Evolutionary conservation across 2,113 vertebrate species (phyloP), one percentile per base, ranked within the genome.

Genomic region (Vulpes vulpes): DNA sequence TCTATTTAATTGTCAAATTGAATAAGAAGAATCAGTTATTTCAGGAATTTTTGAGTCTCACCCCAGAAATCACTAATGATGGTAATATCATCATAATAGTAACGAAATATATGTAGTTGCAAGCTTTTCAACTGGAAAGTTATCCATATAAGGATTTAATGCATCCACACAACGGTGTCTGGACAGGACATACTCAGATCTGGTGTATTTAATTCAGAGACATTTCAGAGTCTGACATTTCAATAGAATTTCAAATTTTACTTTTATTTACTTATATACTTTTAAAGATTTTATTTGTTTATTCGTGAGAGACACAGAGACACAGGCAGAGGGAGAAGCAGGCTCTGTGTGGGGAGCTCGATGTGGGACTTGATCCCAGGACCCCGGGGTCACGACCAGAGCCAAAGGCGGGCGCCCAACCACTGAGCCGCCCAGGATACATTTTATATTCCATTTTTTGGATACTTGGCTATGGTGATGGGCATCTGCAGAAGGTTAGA

Each of bases 131-230:
- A 51, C 57, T 76, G 71, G 53, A 53, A 76, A 88, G 49, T 64
- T 64, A 19, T 59, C n/a, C 81, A 92, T 86, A 89, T 55, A 76
- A 89, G 30, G 69, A 95, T 91, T 97, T 96, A 97, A 84, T 97
- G 90, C 96, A 94, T 95, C 73, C 62, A 86, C n/a, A 71, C 16
- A 65, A 60, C n/a, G 19, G 27, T 94, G 43, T 7, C 53, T 95
- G 64, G 86, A 67, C n/a, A 94, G 95, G 95, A 84, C 88, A 92
- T 95, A 91, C 74, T 94, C 94, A 98, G 96, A 96, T 95, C 80
- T 51, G 60, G 22, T 88, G 11, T 86, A 19, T 97, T 97, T 97
- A 97, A 97, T 98, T 98, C 20, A 84, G 86, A 81, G 79, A 43
- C 97, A n/a, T n/a, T n/a, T n/a, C n/a, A n/a, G n/a, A n/a, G n/a